These are phyloP conservation scores for Nymphalis c-album DNA, from an alignment of 2,888 invertebrate genomes.

Conservation along the genomic window DNA sequence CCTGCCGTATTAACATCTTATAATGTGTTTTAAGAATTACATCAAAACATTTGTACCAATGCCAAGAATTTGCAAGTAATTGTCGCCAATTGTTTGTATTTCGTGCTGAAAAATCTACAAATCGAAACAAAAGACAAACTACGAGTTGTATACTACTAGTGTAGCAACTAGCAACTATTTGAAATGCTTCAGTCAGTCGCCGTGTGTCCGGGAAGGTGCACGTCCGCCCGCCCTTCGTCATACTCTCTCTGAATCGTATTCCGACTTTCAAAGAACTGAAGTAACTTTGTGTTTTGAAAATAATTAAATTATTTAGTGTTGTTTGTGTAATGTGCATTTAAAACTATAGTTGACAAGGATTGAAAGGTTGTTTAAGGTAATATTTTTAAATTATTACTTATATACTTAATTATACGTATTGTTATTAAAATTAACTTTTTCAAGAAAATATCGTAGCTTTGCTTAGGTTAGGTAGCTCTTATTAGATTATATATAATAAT, in stretches of 20 bases:
- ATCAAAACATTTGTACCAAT: constrained; percentile 13
- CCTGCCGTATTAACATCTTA: background rate
- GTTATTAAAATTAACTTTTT: too few species aligned
- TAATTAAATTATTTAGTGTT: background rate
- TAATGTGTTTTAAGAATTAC: background rate
- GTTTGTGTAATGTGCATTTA: constrained; percentile 22
- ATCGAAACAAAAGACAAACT: constrained; percentile 31
- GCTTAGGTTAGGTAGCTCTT: too few species aligned
- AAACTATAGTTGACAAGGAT: constrained; percentile 15
- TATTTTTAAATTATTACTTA: background rate
- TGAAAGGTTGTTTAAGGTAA: constrained; percentile 27
- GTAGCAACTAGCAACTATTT: constrained; percentile 23
- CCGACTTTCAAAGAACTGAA: constrained; percentile 6
- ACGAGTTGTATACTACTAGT: constrained; percentile 13
- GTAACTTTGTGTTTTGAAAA: constrained; percentile 3
- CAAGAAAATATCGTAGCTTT: too few species aligned
- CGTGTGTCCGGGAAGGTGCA: constrained; percentile 49
- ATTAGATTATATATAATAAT: too few species aligned
- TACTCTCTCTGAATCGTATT: constrained; percentile 14
- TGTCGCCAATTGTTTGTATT: constrained; percentile 33
- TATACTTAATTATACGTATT: too few species aligned
- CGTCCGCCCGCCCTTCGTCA: constrained; percentile 61
- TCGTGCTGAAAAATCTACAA: constrained; percentile 36
- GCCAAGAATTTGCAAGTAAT: constrained; percentile 39
- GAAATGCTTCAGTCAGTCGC: constrained; percentile 49